Conservation (phyloP, 2,888 invertebrate species). For the Bombylius major region DNA sequence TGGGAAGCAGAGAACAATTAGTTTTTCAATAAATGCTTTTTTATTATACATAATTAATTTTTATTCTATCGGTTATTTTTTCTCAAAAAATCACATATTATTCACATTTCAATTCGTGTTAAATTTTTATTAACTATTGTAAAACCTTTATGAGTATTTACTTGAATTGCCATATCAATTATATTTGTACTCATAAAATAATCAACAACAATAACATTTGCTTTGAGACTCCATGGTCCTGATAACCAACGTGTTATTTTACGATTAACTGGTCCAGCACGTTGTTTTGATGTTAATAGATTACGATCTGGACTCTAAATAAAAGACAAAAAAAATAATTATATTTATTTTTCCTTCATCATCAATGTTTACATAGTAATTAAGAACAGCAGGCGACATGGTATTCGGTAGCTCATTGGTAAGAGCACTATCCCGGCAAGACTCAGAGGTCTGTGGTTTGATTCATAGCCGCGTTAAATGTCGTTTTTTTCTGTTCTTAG, state of each 20-base stretch:
- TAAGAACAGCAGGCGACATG: no score
- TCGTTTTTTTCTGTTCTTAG: no score
- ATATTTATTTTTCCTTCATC: no score
- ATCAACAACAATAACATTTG: slow-evolving; percentile 61
- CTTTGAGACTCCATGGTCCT: slow-evolving; percentile 51
- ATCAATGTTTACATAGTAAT: no score
- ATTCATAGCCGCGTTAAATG: neutral
- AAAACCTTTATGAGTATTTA: slow-evolving; percentile 35
- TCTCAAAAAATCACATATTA: neutral
- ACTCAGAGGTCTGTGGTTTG: no score
- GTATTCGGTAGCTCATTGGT: no score
- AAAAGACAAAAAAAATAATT: neutral
- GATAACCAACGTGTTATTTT: slow-evolving; percentile 55
- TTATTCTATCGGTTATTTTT: no score
- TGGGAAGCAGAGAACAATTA: no score
- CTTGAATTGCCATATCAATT: slow-evolving; percentile 49
- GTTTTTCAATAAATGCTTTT: no score
- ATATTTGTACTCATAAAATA: slow-evolving; percentile 61
- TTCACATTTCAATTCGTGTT: neutral
- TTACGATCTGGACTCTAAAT: slow-evolving; percentile 22
- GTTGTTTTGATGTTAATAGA: slow-evolving; percentile 26
- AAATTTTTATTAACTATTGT: slow-evolving; percentile 23
- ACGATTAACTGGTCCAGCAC: slow-evolving; percentile 41
- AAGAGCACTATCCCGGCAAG: no score
- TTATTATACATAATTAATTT: no score